A percentile compares a stretch with the other conserved stretches of the same genome.
These are phyloP conservation scores for Labeo catla DNA, from an alignment of 2,113 vertebrate species.

Conservation along the genomic window DNA sequence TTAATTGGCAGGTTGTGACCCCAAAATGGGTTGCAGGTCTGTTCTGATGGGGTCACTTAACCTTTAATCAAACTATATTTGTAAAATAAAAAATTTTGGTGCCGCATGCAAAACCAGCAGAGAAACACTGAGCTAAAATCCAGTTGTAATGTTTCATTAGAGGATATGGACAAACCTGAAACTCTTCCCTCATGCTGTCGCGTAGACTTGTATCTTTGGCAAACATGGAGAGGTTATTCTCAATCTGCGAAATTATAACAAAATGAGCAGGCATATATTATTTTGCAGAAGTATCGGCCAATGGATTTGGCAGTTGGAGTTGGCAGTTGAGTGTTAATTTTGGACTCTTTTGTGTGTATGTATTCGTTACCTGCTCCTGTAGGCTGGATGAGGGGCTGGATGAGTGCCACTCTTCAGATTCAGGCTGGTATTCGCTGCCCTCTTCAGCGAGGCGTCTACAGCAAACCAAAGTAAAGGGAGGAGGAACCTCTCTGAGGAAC, in stretches of 20 bases:
- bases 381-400: slow-evolving; percentile 50
- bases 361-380: slow-evolving; percentile 67
- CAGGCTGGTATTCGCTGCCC: slow-evolving; percentile 71
- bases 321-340: background rate
- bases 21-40: background rate
- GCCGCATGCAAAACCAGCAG: background rate
- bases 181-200: slow-evolving; percentile 15
- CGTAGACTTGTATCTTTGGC: slow-evolving; percentile 33
- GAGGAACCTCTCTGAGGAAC: slow-evolving; percentile 91
- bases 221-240: slow-evolving; percentile 26
- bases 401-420: slow-evolving; percentile 56
- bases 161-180: slow-evolving; percentile 19
- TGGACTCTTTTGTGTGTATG: background rate
- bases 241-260: slow-evolving; percentile 28
- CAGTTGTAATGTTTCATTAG: background rate
- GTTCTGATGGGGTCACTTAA: background rate
- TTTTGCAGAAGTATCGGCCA: background rate
- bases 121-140: background rate
- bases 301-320: background rate
- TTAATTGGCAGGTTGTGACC: background rate
- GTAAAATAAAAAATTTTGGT: no score
- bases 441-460: slow-evolving; percentile 85
- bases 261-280: background rate
- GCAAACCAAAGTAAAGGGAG: slow-evolving; percentile 92
- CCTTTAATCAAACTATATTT: background rate